Conservation (phyloP, 2,888 invertebrate species). For the Mythimna loreyi region DNA sequence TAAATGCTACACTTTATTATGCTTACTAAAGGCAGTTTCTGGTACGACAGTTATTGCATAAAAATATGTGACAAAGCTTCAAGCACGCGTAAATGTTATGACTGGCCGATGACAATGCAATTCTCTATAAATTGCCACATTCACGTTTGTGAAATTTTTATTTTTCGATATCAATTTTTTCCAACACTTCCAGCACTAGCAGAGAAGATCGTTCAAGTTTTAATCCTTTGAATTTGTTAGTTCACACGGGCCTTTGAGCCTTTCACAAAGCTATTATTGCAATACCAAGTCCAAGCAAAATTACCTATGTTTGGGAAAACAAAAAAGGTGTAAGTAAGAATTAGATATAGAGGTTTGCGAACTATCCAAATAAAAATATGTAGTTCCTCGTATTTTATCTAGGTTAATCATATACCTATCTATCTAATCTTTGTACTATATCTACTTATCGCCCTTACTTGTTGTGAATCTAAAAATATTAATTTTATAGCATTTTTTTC, state of each 20-base stretch:
- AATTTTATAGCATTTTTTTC: slow-evolving; percentile 53
- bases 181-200: not conserved
- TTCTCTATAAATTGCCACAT: slow-evolving; percentile 1
- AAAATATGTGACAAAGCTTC: not conserved
- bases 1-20: not conserved
- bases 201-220: not conserved
- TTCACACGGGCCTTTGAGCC: not conserved
- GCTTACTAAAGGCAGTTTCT: not conserved
- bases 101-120: not conserved
- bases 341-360: no score
- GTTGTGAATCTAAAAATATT: slow-evolving; percentile 12
- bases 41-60: not conserved
- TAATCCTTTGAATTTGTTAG: slow-evolving; percentile 9
- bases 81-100: not conserved
- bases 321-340: not conserved
- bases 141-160: not conserved
- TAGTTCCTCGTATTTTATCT: not conserved
- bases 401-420: not conserved
- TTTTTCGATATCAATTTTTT: not conserved
- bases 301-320: not conserved
- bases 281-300: not conserved
- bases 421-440: not conserved
- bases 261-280: slow-evolving; percentile 11
- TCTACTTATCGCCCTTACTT: not conserved
- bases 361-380: not conserved